Conservation (phyloP, 1,140 invertebrate species). For the Cotesia typhae region DNA sequence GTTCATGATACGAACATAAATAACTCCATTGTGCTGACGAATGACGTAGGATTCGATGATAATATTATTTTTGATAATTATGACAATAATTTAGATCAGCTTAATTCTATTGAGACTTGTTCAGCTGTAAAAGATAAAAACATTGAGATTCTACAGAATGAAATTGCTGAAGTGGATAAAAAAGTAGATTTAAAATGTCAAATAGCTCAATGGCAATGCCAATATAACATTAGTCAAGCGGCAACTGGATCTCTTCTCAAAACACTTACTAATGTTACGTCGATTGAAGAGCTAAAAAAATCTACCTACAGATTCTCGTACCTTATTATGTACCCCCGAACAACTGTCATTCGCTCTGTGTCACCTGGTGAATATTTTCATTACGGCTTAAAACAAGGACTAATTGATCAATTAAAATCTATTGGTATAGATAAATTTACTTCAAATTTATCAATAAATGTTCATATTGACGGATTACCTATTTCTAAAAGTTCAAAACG, state of each 20-base stretch:
- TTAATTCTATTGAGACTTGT: not conserved
- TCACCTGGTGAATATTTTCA: constrained; percentile 18
- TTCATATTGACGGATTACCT: constrained; percentile 45
- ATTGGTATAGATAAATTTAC: not conserved
- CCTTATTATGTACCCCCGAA: constrained; percentile 24
- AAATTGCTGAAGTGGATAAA: constrained; percentile 2
- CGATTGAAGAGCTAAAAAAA: constrained; percentile 25
- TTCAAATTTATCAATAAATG: constrained; percentile 13
- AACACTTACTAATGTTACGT: constrained; percentile 22
- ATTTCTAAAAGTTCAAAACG: constrained; percentile 40
- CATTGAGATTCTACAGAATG: not conserved
- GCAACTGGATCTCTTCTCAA: constrained; percentile 12
- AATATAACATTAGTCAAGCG: constrained; percentile 20
- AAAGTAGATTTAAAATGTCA: not conserved
- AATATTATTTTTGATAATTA: not conserved
- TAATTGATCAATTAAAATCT: constrained; percentile 16
- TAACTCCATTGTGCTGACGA: not conserved
- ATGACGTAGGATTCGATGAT: not conserved
- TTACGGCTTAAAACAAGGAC: constrained; percentile 8
- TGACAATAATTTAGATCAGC: not conserved
- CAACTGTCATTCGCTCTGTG: constrained; percentile 3
- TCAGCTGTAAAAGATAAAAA: not conserved
- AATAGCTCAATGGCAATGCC: constrained; percentile 22
- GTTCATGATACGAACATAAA: not conserved
- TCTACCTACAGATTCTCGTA: constrained; percentile 22